Evolutionary conservation across 2,888 invertebrate species (phyloP).

Genomic region (Lathronympha strigana): DNA sequence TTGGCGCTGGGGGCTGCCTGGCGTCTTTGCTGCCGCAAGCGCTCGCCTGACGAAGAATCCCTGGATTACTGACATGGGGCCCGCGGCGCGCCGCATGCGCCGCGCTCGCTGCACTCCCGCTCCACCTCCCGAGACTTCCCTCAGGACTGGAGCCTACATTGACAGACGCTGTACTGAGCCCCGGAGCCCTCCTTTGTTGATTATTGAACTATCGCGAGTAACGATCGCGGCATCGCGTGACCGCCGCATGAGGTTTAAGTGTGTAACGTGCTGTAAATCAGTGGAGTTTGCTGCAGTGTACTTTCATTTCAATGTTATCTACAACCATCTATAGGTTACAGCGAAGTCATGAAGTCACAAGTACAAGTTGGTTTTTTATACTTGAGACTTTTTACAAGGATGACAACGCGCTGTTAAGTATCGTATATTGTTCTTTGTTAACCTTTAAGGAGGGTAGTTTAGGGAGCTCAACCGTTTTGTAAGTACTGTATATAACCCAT

Average conservation of each 20-base stretch:
- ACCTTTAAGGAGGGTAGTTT: conserved; percentile 45
- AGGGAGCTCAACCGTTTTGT: conserved; percentile 73
- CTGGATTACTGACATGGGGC: conserved; percentile 86
- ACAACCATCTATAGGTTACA: conserved; percentile 11
- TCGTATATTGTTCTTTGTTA: conserved; percentile 15
- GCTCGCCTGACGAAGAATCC: conserved; percentile 84
- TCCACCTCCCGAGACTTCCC: conserved; percentile 74
- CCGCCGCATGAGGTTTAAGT: conserved; percentile 23
- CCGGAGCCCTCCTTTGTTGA: conserved; percentile 65
- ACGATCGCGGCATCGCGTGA: conserved; percentile 27
- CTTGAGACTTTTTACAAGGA: conserved; percentile 12
- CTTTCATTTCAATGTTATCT: conserved; percentile 31
- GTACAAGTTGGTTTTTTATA: background rate
- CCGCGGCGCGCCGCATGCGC: conserved; percentile 78
- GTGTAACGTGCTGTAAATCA: conserved; percentile 28
- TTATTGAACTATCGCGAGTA: conserved; percentile 50
- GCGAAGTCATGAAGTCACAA: background rate
- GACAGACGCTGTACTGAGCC: conserved; percentile 80
- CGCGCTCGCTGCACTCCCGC: conserved; percentile 75
- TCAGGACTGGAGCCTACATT: conserved; percentile 82
- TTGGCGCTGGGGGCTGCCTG: conserved; percentile 85
- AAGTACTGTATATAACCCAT: conserved; percentile 76
- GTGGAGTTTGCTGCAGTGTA: conserved; percentile 30
- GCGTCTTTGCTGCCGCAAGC: conserved; percentile 85
- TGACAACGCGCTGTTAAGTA: conserved; percentile 15